phyloP scores from a whole-genome alignment of 2,797 vertebrate species.

The Dromococcyx pavoninus region DNA sequence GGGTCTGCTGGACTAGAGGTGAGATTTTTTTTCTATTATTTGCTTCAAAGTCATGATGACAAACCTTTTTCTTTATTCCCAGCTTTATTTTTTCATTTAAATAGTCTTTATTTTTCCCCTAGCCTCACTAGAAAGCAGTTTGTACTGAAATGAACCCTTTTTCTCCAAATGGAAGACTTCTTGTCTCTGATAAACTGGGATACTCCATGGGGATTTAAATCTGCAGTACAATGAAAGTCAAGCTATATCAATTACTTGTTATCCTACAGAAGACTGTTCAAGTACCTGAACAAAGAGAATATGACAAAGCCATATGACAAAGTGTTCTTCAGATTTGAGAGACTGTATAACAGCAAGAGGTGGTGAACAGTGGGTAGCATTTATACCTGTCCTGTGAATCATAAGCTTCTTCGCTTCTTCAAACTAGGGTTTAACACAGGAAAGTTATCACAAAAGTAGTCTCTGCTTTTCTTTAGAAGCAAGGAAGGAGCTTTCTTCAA shows the following conservation, averaged over 20 bases:
- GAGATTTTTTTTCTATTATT: not conserved
- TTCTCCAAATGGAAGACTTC: not conserved
- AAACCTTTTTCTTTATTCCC: not conserved
- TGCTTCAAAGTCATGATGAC: not conserved
- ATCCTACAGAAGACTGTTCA: slow-evolving; percentile 16
- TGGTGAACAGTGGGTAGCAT: slow-evolving; percentile 11
- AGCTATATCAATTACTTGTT: not conserved
- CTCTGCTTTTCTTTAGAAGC: not conserved
- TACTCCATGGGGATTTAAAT: not conserved
- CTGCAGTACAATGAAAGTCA: slow-evolving; percentile 2
- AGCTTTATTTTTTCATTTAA: not conserved
- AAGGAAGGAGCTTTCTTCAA: not conserved
- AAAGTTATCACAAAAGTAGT: not conserved
- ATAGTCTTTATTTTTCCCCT: not conserved
- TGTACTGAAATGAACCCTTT: not conserved
- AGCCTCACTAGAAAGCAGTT: not conserved
- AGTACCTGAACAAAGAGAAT: not conserved
- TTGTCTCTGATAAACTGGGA: not conserved
- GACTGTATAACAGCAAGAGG: slow-evolving; percentile 27
- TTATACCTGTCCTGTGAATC: slow-evolving; percentile 3
- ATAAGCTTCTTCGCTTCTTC: not conserved
- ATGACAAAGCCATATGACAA: slow-evolving; percentile 46
- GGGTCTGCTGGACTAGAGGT: not conserved
- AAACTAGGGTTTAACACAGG: not conserved
- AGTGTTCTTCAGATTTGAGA: slow-evolving; percentile 32